Conservation (phyloP, 2,113 vertebrate species). For the Natator depressus region DNA sequence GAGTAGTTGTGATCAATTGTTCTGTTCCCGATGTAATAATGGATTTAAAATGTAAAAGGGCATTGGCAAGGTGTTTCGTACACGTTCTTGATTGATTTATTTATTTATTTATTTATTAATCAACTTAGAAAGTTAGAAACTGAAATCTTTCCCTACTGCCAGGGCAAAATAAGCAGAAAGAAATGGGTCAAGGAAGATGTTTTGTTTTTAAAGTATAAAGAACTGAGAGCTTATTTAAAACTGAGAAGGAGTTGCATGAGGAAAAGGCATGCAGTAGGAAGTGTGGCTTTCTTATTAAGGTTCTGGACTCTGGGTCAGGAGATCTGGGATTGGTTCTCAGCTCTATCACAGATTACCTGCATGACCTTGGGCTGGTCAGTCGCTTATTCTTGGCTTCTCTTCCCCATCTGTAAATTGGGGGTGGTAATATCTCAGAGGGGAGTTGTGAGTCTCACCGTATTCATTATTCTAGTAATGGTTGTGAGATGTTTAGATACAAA, state of each 20-base stretch:
- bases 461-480: neutral
- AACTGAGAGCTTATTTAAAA: neutral
- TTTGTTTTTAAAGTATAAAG: neutral
- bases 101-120: neutral
- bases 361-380: neutral
- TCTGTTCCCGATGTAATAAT: neutral
- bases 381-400: neutral
- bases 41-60: neutral
- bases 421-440: neutral
- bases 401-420: neutral
- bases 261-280: neutral
- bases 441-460: neutral
- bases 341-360: neutral
- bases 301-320: neutral
- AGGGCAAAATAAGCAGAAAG: neutral
- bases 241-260: neutral
- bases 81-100: neutral
- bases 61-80: neutral
- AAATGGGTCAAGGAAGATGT: neutral
- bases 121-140: neutral
- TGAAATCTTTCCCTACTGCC: neutral
- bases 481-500: neutral
- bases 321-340: neutral
- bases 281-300: neutral
- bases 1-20: accelerated